phyloP scores from a whole-genome alignment of 2,113 vertebrate genomes.

The Terrapene triunguis region DNA sequence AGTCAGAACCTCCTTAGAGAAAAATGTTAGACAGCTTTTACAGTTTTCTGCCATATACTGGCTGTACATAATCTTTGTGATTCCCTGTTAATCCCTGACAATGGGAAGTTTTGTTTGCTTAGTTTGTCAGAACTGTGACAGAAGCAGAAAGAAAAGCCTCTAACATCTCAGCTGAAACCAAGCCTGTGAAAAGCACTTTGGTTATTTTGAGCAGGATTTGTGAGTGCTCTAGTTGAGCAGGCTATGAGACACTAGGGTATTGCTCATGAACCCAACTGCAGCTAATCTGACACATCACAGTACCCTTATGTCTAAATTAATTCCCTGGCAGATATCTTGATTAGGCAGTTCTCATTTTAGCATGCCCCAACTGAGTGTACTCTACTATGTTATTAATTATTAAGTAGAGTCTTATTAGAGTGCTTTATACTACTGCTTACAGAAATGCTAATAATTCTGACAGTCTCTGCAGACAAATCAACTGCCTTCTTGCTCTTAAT shows the following conservation, averaged over 20 bases:
- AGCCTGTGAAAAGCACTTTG: fast-evolving
- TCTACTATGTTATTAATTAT: neutral
- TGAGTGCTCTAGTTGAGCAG: neutral
- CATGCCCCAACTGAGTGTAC: neutral
- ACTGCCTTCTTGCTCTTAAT: neutral
- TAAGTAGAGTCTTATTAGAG: neutral
- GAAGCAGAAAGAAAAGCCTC: neutral
- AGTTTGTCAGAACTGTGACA: neutral
- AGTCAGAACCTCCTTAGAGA: neutral
- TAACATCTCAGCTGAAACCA: neutral
- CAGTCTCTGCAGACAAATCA: conserved; percentile 13
- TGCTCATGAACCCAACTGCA: neutral
- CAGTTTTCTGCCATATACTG: neutral
- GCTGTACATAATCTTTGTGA: neutral
- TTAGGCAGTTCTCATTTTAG: neutral
- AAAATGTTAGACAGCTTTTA: neutral
- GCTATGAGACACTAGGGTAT: neutral
- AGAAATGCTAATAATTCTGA: neutral
- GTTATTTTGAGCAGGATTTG: neutral
- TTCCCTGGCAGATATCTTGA: neutral
- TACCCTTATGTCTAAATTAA: neutral
- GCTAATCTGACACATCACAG: neutral
- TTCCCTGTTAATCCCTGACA: neutral
- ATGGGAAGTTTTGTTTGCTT: neutral
- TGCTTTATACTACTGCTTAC: neutral